A percentile compares a stretch with the other conserved stretches of the same genome.
These are phyloP conservation scores for Drosophila bocqueti DNA, from an alignment of 1,140 invertebrate species.

Conservation along the genomic window DNA sequence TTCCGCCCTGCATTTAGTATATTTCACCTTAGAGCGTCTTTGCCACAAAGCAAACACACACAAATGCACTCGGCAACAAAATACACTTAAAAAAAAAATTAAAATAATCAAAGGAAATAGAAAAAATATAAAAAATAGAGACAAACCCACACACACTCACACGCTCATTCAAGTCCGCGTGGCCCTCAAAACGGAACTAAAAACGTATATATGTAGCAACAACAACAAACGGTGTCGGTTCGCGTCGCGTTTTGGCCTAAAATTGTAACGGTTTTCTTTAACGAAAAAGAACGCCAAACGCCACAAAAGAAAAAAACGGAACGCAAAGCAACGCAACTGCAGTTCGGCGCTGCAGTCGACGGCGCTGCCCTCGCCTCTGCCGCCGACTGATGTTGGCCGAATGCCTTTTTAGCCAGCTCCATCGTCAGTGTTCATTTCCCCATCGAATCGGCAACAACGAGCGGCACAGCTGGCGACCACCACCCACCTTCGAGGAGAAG, in stretches of 20 bases:
- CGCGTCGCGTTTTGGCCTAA: slow-evolving; percentile 73
- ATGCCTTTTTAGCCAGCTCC: slow-evolving; percentile 70
- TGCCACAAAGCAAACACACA: slow-evolving; percentile 46
- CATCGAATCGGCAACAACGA: slow-evolving; percentile 72
- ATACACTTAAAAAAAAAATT: neutral
- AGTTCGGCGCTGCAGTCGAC: slow-evolving; percentile 51
- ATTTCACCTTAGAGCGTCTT: slow-evolving; percentile 84
- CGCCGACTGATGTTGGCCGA: slow-evolving; percentile 45
- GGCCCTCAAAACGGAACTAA: slow-evolving; percentile 62
- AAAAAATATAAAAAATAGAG: neutral
- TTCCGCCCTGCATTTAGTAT: slow-evolving; percentile 70
- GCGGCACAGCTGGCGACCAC: slow-evolving; percentile 12
- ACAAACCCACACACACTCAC: neutral
- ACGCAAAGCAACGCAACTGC: slow-evolving; percentile 25
- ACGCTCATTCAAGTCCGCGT: slow-evolving; percentile 11
- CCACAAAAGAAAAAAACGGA: slow-evolving; percentile 31
- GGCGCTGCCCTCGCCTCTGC: slow-evolving; percentile 39
- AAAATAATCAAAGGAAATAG: too few relatives aligned
- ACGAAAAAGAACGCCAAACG: slow-evolving; percentile 27
- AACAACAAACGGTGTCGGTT: slow-evolving; percentile 52
- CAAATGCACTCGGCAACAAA: slow-evolving; percentile 4
- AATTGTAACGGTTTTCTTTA: slow-evolving; percentile 77
- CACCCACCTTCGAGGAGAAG: slow-evolving; percentile 6
- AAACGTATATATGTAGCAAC: neutral
- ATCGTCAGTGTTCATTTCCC: slow-evolving; percentile 82